Evolutionary conservation across 2,888 invertebrate species (phyloP).

Genomic region (Agrochola circellaris): DNA sequence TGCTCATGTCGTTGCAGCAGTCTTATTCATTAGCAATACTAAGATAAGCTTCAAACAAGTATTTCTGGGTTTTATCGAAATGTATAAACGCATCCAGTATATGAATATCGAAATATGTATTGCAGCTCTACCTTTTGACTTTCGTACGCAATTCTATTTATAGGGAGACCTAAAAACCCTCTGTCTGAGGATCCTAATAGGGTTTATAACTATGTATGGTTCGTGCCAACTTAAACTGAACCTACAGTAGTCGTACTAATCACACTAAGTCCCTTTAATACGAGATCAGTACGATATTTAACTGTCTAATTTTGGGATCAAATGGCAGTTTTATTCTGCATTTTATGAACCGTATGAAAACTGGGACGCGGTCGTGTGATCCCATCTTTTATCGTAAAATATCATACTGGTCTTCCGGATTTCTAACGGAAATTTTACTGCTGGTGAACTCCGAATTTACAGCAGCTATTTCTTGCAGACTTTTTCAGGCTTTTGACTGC

Average conservation of each 20-base stretch:
- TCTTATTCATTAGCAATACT: constrained; percentile 7
- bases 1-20: neutral
- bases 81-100: neutral
- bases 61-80: neutral
- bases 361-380: neutral
- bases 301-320: neutral
- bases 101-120: neutral
- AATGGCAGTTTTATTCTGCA: neutral
- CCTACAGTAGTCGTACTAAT: neutral
- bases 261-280: neutral
- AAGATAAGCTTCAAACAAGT: constrained; percentile 6
- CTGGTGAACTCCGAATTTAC: too few relatives aligned
- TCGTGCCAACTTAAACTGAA: neutral
- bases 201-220: neutral
- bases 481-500: too few relatives aligned
- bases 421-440: too few relatives aligned
- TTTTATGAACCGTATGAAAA: neutral
- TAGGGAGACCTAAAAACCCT: neutral
- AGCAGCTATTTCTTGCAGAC: too few relatives aligned
- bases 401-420: too few relatives aligned
- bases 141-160: neutral
- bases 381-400: too few relatives aligned
- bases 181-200: neutral
- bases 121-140: neutral
- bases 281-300: neutral